Evolutionary conservation across 1,140 invertebrate species (phyloP), one percentile per base, ranked within the genome.

Genomic region (Druon quercuslanigerum): DNA sequence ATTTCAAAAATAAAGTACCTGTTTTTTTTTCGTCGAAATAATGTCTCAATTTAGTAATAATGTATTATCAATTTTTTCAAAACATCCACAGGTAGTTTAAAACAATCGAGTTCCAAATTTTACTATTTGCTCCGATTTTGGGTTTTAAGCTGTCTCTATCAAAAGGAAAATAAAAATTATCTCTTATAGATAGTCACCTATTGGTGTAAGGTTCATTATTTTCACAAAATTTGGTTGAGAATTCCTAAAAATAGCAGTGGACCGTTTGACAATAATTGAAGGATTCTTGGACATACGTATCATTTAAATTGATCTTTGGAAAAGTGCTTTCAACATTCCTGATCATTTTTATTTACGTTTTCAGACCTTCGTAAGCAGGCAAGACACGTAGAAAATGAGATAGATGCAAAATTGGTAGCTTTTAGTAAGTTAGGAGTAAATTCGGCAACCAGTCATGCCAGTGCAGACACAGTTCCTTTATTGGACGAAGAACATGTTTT

Each of bases 391-490:
- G 98, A 99, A 93, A 99, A 98, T 94, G 98, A 99, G 89, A 98
- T 99, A 80, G 98, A 99, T 92, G 92, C 97, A 4, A 99, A 99
- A 90, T 91, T 99, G 71, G 97, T 99, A 1, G 96, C 97, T 16
- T 98, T 98, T 86, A 99, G 97, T 90, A 99, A 99, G 92, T 92
- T 99, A 20, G 97, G 97, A 33, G 95, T 97, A 70, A 95, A 94
- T 33, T 85, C 91, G n/a, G 90, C 90, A 2, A 87, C 91, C 4
- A 91, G 88, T 72, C 92, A 93, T 79, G 87, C 86, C 5, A 92
- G 86, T 51, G 85, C 92, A 0, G 97, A 98, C 84, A 95, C 95
- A 82, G 94, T 95, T 17, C 97, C 97, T 9, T 92, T 98, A 8
- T 92, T 98, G 13, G 95, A 95, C 74, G 95, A 95, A 75, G 97